These are phyloP conservation scores for Rhineura floridana DNA, from an alignment of 2,113 vertebrate genomes.

Conservation along the genomic window DNA sequence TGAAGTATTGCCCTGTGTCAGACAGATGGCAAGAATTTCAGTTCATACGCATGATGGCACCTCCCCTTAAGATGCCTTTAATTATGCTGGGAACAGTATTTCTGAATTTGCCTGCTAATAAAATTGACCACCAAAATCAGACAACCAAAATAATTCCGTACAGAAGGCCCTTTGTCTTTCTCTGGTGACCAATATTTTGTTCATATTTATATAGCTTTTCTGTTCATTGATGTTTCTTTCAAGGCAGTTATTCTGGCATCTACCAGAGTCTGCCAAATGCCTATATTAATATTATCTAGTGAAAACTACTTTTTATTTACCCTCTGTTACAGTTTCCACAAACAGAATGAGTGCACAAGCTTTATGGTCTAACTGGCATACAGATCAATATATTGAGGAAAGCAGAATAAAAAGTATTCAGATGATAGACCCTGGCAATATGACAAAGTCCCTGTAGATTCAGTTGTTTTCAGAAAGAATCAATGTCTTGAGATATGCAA, in stretches of 20 bases:
- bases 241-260: not conserved
- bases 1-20: not conserved
- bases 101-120: not conserved
- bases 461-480: slow-evolving; percentile 1
- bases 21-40: not conserved
- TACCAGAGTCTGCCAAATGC: not conserved
- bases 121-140: not conserved
- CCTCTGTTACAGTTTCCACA: not conserved
- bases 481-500: not conserved
- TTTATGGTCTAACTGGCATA: not conserved
- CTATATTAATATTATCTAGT: not conserved
- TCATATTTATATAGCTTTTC: not conserved
- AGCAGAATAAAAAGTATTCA: not conserved
- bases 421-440: not conserved
- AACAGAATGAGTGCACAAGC: not conserved
- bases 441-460: not conserved
- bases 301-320: not conserved
- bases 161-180: not conserved
- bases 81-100: not conserved
- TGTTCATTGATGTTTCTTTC: not conserved
- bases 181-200: not conserved
- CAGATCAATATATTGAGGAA: not conserved
- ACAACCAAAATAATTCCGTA: not conserved
- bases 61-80: not conserved
- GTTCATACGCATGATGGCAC: not conserved